Conservation (phyloP, 2,113 vertebrate species). For the Gopherus evgoodei region DNA sequence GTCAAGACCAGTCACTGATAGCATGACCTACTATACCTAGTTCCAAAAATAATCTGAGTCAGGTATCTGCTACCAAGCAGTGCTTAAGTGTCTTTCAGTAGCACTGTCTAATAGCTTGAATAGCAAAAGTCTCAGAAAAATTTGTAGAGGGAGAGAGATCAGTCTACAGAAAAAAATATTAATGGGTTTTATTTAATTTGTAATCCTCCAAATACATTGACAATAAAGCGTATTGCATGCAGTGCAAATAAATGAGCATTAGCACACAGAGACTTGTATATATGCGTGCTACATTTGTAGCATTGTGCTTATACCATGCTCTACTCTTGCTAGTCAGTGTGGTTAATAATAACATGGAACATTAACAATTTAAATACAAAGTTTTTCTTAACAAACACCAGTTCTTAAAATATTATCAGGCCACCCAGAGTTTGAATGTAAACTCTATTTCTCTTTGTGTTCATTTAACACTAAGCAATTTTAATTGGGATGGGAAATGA, state of each 20-base stretch:
- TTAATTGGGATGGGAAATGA: not conserved
- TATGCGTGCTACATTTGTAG: not conserved
- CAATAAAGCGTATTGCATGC: not conserved
- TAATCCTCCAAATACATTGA: not conserved
- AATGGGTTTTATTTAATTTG: not conserved
- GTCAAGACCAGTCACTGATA: conserved; percentile 17
- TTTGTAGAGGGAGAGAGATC: not conserved
- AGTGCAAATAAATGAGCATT: not conserved
- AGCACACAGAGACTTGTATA: not conserved
- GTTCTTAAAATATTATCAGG: not conserved
- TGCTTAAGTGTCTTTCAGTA: not conserved
- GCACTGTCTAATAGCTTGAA: not conserved
- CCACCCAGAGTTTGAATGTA: not conserved
- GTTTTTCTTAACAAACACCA: not conserved
- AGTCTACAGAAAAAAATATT: not conserved
- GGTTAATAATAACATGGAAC: not conserved
- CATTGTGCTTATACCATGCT: not conserved
- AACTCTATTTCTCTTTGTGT: not conserved
- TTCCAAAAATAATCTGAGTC: not conserved
- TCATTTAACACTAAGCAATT: not conserved
- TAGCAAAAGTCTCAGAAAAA: no score
- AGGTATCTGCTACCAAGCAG: not conserved
- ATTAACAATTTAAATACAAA: not conserved
- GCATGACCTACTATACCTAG: conserved; percentile 17
- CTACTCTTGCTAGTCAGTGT: not conserved